Percentiles rank a stretch among this genome's conserved stretches.
These are phyloP conservation scores for Lasioglossum figueresi DNA, from an alignment of 2,888 invertebrate species.

Conservation along the genomic window DNA sequence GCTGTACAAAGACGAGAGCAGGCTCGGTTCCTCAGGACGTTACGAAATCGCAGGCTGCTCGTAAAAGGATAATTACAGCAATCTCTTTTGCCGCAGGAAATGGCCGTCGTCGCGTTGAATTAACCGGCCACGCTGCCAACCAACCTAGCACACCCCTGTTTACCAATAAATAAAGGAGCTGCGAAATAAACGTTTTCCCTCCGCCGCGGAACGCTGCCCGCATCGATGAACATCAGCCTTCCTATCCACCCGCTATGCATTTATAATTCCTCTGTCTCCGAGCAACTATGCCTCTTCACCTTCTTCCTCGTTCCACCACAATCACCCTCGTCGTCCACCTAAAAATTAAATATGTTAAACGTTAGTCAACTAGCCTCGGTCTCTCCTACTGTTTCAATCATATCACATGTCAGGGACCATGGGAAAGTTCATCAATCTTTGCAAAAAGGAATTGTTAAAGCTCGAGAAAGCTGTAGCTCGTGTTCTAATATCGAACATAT, in stretches of 20 bases:
- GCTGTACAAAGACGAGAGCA: constrained; percentile 25
- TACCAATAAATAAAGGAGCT: constrained; percentile 47
- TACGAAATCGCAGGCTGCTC: constrained; percentile 52
- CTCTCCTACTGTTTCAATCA: no score
- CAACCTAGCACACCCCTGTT: constrained; percentile 8
- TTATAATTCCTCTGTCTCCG: not conserved
- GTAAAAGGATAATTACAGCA: constrained; percentile 65
- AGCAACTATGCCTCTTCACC: not conserved
- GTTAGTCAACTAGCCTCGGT: no score
- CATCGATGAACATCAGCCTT: constrained; percentile 19
- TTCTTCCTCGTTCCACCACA: not conserved
- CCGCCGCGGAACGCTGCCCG: not conserved
- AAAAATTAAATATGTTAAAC: no score
- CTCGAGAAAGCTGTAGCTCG: no score
- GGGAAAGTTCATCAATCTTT: no score
- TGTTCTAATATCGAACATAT: not conserved
- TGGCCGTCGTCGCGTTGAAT: constrained; percentile 48
- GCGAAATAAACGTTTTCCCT: constrained; percentile 36
- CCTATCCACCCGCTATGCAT: constrained; percentile 1
- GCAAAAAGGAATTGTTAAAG: no score
- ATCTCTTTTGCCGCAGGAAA: constrained; percentile 56
- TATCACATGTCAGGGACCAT: no score
- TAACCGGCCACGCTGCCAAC: constrained; percentile 23
- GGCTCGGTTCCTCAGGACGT: constrained; percentile 22
- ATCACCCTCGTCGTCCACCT: not conserved